These are phyloP conservation scores for Endotricha flammealis DNA, from an alignment of 2,888 invertebrate genomes.

Conservation along the genomic window DNA sequence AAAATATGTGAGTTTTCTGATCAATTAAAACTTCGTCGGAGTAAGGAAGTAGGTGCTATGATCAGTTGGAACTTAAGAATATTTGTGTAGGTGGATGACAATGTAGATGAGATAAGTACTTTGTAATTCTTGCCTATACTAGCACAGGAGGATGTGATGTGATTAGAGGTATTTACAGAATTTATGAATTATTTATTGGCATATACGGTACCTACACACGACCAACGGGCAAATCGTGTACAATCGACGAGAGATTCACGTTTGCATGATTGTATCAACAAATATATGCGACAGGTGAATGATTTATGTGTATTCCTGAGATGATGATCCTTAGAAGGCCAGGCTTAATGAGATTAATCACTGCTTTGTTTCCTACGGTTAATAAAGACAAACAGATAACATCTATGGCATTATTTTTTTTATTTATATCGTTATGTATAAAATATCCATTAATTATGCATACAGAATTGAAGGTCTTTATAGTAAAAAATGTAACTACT, in stretches of 20 bases:
- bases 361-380: conserved; percentile 21
- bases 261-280: conserved; percentile 50
- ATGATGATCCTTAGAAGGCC: conserved; percentile 31
- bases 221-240: conserved; percentile 43
- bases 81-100: too few relatives aligned
- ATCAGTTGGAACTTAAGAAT: too few relatives aligned
- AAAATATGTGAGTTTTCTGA: too few relatives aligned
- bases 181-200: conserved; percentile 57
- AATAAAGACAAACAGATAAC: conserved; percentile 19
- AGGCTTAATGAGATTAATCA: conserved; percentile 29
- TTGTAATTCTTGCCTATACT: too few relatives aligned
- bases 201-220: conserved; percentile 16
- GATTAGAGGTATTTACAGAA: too few relatives aligned
- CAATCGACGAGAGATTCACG: conserved; percentile 46
- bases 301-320: conserved; percentile 47
- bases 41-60: too few relatives aligned
- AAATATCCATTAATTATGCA: not conserved
- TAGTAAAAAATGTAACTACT: not conserved
- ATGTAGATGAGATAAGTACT: too few relatives aligned
- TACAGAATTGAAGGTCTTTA: not conserved
- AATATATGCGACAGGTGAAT: conserved; percentile 35
- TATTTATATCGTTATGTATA: not conserved
- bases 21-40: too few relatives aligned
- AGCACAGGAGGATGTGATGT: too few relatives aligned
- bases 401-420: conserved; percentile 1